These are phyloP conservation scores for Zosterops hypoxanthus DNA, from an alignment of 2,113 vertebrate genomes.

Conservation along the genomic window DNA sequence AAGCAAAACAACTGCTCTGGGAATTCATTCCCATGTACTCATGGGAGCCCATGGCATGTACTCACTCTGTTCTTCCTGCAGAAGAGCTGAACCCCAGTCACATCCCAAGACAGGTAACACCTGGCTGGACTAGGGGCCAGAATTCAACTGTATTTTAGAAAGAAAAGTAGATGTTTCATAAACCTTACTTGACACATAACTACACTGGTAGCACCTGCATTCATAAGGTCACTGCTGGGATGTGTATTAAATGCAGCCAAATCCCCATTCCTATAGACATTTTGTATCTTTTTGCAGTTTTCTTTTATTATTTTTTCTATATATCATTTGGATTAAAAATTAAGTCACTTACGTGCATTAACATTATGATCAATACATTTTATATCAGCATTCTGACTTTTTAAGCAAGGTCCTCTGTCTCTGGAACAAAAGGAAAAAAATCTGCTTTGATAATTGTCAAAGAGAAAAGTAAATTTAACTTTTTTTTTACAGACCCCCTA, in stretches of 20 bases:
- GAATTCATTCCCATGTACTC: background rate
- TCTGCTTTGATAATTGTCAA: background rate
- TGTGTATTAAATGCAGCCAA: background rate
- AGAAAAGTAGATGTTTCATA: background rate
- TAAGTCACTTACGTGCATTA: background rate
- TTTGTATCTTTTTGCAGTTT: background rate
- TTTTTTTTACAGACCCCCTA: background rate
- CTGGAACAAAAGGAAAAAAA: background rate
- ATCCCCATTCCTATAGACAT: rapidly evolving
- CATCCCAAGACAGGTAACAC: background rate
- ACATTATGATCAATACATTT: background rate
- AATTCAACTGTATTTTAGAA: background rate
- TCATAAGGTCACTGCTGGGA: background rate
- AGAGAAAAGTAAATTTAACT: background rate
- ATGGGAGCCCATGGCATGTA: too few relatives aligned
- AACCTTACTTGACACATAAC: background rate
- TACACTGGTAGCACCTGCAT: background rate
- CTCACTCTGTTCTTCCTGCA: background rate
- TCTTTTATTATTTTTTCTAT: background rate
- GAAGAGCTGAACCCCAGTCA: background rate
- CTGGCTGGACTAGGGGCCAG: background rate
- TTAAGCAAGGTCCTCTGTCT: background rate
- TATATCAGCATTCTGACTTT: background rate
- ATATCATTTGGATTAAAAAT: background rate
- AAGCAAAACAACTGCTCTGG: background rate